phyloP scores from a whole-genome alignment of 2,888 invertebrate species.

The Pristionchus arcanus region DNA sequence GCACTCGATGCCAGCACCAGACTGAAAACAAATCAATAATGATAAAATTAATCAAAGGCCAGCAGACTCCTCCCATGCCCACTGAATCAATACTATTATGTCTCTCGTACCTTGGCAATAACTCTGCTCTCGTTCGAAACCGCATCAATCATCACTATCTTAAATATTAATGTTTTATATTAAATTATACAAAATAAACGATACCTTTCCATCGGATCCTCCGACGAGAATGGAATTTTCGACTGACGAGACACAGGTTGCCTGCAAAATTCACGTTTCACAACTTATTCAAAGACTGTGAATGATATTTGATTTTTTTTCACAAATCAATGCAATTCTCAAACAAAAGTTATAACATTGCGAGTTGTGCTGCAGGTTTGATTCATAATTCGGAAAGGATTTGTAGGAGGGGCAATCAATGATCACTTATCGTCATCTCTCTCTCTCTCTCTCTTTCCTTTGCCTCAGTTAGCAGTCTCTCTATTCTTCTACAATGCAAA shows the following conservation, averaged over 20 bases:
- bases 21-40: neutral
- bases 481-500: no score
- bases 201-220: constrained; percentile 49
- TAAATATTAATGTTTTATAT: neutral
- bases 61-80: neutral
- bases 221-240: constrained; percentile 45
- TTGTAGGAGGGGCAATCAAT: no score
- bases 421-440: no score
- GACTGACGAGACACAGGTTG: constrained; percentile 21
- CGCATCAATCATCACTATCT: constrained; percentile 34
- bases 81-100: neutral
- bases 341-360: no score
- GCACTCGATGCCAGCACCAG: constrained; percentile 51
- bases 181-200: neutral
- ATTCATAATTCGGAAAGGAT: no score
- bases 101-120: constrained; percentile 15
- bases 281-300: neutral
- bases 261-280: constrained; percentile 36
- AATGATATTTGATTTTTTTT: no score
- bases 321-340: no score
- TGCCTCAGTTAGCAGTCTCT: no score
- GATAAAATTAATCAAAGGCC: no score
- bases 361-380: no score
- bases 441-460: no score
- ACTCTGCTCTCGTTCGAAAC: constrained; percentile 27